Percentiles rank a stretch among this genome's conserved stretches.
Evolutionary conservation across 2,797 vertebrate species (phyloP).

Genomic region (Dromococcyx pavoninus): DNA sequence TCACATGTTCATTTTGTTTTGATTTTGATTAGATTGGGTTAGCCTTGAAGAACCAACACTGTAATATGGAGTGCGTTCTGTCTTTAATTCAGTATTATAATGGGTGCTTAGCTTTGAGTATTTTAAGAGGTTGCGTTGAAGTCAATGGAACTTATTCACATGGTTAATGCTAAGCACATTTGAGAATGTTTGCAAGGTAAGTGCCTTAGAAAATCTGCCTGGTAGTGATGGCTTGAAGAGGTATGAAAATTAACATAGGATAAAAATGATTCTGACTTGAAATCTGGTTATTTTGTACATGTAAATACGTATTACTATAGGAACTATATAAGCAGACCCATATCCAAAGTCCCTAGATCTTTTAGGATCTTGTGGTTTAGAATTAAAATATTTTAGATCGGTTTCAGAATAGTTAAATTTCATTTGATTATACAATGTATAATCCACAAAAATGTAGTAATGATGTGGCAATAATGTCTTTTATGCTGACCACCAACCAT

Average conservation of each 20-base stretch:
- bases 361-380: neutral
- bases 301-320: neutral
- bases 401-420: constrained; percentile 46
- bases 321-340: neutral
- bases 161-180: neutral
- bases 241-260: constrained; percentile 56
- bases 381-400: neutral
- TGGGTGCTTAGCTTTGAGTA: neutral
- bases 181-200: neutral
- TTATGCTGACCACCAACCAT: neutral
- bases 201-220: neutral
- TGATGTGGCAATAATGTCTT: neutral
- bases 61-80: neutral
- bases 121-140: neutral
- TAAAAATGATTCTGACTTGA: constrained; percentile 57
- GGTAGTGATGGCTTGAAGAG: constrained; percentile 14
- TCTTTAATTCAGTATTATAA: neutral
- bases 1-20: neutral
- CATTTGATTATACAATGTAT: neutral
- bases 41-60: neutral
- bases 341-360: neutral
- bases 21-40: neutral
- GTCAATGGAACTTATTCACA: neutral
- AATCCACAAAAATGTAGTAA: neutral
- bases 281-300: neutral